A percentile compares a stretch with the other conserved stretches of the same genome.
phyloP scores from a whole-genome alignment of 1,140 invertebrate genomes.

The Drosophila trapezifrons region DNA sequence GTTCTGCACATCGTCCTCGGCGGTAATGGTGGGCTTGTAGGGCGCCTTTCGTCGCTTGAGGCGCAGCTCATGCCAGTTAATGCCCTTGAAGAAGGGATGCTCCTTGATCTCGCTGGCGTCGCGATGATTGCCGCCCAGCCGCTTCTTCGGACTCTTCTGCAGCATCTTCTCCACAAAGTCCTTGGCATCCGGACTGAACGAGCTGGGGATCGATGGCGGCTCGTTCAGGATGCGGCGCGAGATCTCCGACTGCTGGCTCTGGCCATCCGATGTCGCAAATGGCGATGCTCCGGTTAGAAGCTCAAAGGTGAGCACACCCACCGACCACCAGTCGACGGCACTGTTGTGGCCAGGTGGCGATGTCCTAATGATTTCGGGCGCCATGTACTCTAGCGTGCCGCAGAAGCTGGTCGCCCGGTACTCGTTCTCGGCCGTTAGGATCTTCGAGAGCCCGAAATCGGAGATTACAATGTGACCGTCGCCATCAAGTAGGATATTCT shows the following conservation, averaged over 20 bases:
- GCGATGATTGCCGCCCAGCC: slow-evolving; percentile 91
- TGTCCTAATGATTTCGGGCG: slow-evolving; percentile 94
- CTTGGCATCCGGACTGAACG: slow-evolving; percentile 86
- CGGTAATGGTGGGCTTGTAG: slow-evolving; percentile 91
- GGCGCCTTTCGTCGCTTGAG: slow-evolving; percentile 91
- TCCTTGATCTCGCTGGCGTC: slow-evolving; percentile 94
- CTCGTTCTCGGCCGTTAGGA: slow-evolving; percentile 85
- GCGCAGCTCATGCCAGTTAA: slow-evolving; percentile 92
- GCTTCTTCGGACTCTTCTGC: slow-evolving; percentile 93
- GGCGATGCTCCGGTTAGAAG: slow-evolving; percentile 98
- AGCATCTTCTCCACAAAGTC: slow-evolving; percentile 90
- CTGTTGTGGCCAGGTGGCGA: slow-evolving; percentile 94
- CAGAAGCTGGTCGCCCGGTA: slow-evolving; percentile 96
- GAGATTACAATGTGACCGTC: slow-evolving; percentile 96
- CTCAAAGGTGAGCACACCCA: slow-evolving; percentile 98
- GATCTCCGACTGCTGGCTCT: slow-evolving; percentile 96
- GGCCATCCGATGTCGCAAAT: slow-evolving; percentile 97
- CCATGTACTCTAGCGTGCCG: slow-evolving; percentile 98
- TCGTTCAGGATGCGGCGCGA: slow-evolving; percentile 94
- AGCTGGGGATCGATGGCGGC: slow-evolving; percentile 93
- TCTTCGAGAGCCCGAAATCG: slow-evolving; percentile 96
- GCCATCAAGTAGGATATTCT: slow-evolving; percentile 95
- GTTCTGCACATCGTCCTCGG: slow-evolving; percentile 96
- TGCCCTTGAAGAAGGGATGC: slow-evolving; percentile 92
- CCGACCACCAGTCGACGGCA: slow-evolving; percentile 98